Conservation (phyloP, 2,113 vertebrate species). For the Harpagus bidentatus region DNA sequence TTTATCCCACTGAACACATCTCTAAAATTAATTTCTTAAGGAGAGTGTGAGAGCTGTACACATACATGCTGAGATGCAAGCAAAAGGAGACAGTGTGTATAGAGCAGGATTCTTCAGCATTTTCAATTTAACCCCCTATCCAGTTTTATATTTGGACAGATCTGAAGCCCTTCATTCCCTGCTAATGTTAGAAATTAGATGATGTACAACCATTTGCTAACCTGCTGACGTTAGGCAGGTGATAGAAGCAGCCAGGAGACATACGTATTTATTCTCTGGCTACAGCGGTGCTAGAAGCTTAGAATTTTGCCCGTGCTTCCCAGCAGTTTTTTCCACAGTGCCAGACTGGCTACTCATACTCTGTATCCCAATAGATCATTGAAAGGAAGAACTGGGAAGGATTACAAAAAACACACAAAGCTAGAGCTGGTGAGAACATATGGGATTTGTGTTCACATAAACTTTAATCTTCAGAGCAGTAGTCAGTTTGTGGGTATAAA, state of each 20-base stretch:
- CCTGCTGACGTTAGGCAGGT: background rate
- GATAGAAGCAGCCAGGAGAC: background rate
- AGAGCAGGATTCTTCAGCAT: background rate
- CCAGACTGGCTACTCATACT: background rate
- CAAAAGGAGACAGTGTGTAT: background rate
- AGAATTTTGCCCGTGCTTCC: background rate
- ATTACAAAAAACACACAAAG: background rate
- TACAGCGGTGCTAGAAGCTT: background rate
- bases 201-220: accelerated
- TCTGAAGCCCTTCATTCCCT: background rate
- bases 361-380: background rate
- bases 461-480: background rate
- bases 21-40: background rate
- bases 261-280: background rate
- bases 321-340: background rate
- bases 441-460: background rate
- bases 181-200: background rate
- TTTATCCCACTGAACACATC: background rate
- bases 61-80: background rate
- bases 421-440: background rate
- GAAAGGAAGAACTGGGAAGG: background rate
- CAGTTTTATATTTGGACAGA: background rate
- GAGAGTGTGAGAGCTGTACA: background rate
- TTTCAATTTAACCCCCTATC: background rate
- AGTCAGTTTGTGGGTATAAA: background rate